Evolutionary conservation across 2,797 vertebrate species (phyloP).

Genomic region (Fistularia commersonii): DNA sequence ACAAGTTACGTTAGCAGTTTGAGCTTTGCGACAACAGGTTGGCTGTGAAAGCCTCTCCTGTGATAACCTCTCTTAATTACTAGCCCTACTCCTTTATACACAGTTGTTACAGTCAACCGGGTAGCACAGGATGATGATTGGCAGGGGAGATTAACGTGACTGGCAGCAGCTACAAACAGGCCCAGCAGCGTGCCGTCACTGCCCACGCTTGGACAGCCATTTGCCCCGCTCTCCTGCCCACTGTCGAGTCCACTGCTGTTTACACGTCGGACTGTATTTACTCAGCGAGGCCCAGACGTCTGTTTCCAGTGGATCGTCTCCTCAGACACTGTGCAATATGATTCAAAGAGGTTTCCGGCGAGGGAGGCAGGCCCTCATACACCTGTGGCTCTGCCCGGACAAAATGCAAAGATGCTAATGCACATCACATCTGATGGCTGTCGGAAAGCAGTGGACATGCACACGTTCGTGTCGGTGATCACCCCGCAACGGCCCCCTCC

Average conservation of each 20-base stretch:
- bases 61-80: slow-evolving; percentile 9
- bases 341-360: slow-evolving; percentile 2
- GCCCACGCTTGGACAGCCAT: slow-evolving; percentile 41
- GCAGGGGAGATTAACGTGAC: slow-evolving; percentile 51
- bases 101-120: slow-evolving; percentile 21
- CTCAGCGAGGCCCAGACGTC: slow-evolving; percentile 32
- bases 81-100: slow-evolving; percentile 4
- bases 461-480: slow-evolving; percentile 15
- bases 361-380: background rate
- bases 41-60: slow-evolving; percentile 5
- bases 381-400: slow-evolving; percentile 28
- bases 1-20: background rate
- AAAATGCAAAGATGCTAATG: slow-evolving; percentile 10
- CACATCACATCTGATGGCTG: slow-evolving; percentile 16
- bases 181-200: slow-evolving; percentile 45
- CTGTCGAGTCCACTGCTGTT: slow-evolving; percentile 44
- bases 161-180: slow-evolving; percentile 57
- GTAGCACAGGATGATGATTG: slow-evolving; percentile 41
- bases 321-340: background rate
- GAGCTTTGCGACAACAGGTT: slow-evolving; percentile 1
- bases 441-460: slow-evolving; percentile 35
- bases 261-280: slow-evolving; percentile 49
- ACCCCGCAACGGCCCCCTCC: slow-evolving; percentile 1
- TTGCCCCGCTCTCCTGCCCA: slow-evolving; percentile 42
- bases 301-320: slow-evolving; percentile 28